Evolutionary conservation across 1,140 invertebrate genomes (phyloP).

Genomic region (Anastatus disparis): DNA sequence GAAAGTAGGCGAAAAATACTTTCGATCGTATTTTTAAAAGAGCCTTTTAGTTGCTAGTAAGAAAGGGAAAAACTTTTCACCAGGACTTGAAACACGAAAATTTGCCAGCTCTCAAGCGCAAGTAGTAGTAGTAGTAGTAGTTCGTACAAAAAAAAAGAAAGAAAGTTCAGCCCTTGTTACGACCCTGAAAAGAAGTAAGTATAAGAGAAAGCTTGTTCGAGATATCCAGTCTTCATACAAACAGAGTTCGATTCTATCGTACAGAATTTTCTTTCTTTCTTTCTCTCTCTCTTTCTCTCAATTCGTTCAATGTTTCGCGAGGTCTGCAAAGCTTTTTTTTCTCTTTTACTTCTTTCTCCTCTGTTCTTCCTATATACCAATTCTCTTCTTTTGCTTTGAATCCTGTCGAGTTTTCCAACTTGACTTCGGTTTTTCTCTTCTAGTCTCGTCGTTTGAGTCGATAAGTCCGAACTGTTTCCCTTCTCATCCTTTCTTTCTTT

Average conservation of each 20-base stretch:
- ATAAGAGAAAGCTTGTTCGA: not conserved
- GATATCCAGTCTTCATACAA: constrained; percentile 6
- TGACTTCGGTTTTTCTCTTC: constrained; percentile 39
- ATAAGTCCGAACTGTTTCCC: constrained; percentile 43
- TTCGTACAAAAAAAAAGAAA: not conserved
- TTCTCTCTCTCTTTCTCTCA: not conserved
- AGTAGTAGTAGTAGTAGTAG: too few relatives aligned
- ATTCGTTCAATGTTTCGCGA: too few relatives aligned
- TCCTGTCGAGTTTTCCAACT: constrained; percentile 41
- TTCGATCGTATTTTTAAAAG: constrained; percentile 6
- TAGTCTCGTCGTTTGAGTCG: constrained; percentile 48
- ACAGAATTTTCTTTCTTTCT: not conserved
- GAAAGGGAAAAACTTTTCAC: constrained; percentile 1
- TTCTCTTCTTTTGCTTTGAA: constrained; percentile 41
- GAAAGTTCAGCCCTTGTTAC: constrained; percentile 30
- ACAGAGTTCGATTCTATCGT: constrained; percentile 32
- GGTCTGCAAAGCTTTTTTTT: too few relatives aligned
- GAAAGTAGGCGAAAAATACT: not conserved
- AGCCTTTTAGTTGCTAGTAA: not conserved
- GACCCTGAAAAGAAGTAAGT: constrained; percentile 21
- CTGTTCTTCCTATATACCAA: too few relatives aligned
- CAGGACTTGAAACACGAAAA: constrained; percentile 27
- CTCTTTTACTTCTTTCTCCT: not conserved
- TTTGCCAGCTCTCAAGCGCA: not conserved
- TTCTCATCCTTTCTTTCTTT: constrained; percentile 19